Evolutionary conservation across 1,140 invertebrate genomes (phyloP).

Genomic region (Magallana gigas): DNA sequence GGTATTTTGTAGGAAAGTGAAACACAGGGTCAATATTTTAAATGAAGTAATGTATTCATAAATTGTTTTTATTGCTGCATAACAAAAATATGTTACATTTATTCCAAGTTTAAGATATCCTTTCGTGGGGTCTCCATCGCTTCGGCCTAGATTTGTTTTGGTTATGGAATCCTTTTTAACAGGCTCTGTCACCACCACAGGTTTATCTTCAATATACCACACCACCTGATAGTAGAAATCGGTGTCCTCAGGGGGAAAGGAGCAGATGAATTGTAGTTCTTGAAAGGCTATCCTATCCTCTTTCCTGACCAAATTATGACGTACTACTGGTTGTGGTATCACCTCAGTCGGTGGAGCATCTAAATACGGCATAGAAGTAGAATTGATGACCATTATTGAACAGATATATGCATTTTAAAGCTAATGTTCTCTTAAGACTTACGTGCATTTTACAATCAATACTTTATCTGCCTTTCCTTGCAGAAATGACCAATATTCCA

Average conservation of each 20-base stretch:
- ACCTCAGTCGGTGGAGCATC: not conserved
- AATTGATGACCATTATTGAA: no score
- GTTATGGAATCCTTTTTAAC: not conserved
- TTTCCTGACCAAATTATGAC: not conserved
- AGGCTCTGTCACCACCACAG: not conserved
- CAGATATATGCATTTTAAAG: no score
- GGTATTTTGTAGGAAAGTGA: no score
- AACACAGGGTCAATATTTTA: no score
- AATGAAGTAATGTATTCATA: no score
- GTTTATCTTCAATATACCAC: conserved; percentile 1
- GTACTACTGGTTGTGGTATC: not conserved
- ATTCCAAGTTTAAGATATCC: conserved; percentile 12
- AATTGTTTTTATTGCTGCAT: no score
- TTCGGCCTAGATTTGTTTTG: not conserved
- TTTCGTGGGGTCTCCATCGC: not conserved
- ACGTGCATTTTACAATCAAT: no score
- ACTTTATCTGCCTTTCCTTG: no score
- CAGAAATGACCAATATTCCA: no score
- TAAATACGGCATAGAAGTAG: not conserved
- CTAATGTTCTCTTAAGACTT: no score
- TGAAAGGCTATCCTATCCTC: not conserved
- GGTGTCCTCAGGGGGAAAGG: not conserved
- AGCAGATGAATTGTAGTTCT: conserved; percentile 1
- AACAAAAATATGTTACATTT: not conserved
- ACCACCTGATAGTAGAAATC: conserved; percentile 14